Conservation (phyloP, 2,888 invertebrate species). For the Drosophila rubida region DNA sequence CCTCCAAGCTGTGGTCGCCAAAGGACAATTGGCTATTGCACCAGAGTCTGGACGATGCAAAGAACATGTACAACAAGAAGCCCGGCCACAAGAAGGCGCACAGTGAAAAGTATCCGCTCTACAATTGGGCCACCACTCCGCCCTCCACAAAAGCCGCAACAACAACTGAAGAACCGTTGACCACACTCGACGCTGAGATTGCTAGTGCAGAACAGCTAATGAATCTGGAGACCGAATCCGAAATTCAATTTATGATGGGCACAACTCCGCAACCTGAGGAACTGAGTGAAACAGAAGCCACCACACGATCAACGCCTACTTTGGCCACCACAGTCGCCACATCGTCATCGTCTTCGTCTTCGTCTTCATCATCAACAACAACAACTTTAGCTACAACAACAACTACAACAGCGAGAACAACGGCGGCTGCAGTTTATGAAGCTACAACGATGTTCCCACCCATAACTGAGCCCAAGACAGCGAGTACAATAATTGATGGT, state of each 20-base stretch:
- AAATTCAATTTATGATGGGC: constrained; percentile 19
- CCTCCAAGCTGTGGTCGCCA: constrained; percentile 19
- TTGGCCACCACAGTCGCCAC: constrained; percentile 4
- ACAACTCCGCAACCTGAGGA: constrained; percentile 11
- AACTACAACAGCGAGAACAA: constrained; percentile 4
- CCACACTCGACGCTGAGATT: neutral
- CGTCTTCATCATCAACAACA: neutral
- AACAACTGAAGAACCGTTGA: neutral
- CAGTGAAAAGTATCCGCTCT: constrained; percentile 16
- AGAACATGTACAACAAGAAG: constrained; percentile 29
- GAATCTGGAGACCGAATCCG: constrained; percentile 19
- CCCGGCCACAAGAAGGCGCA: constrained; percentile 30
- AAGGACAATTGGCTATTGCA: constrained; percentile 48
- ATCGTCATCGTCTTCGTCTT: neutral
- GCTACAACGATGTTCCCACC: constrained; percentile 7
- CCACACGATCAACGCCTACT: constrained; percentile 16
- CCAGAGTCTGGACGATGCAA: constrained; percentile 20
- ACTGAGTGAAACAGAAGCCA: neutral
- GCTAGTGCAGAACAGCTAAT: constrained; percentile 9
- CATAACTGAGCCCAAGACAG: neutral
- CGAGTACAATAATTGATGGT: neutral
- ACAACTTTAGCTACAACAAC: neutral
- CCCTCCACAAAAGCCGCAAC: constrained; percentile 14
- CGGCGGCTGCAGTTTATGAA: neutral
- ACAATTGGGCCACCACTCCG: constrained; percentile 3